Evolutionary conservation across 2,797 vertebrate species (phyloP).

Genomic region (Tadarida brasiliensis): DNA sequence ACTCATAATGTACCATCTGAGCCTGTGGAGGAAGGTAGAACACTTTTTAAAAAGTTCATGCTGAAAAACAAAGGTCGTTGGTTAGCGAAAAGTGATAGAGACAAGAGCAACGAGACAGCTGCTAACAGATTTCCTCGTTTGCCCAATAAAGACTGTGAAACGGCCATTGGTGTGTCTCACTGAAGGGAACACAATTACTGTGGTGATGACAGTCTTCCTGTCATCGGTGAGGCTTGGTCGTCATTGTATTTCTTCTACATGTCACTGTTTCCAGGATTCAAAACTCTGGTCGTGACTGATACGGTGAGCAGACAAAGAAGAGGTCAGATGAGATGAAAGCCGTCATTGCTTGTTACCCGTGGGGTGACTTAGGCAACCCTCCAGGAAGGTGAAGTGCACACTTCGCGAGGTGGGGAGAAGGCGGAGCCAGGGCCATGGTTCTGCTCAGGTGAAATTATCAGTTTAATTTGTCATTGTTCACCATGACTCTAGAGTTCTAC

Average conservation of each 20-base stretch:
- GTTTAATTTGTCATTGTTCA: neutral
- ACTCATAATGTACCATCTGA: neutral
- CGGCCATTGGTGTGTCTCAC: constrained; percentile 67
- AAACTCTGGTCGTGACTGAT: neutral
- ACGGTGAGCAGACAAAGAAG: constrained; percentile 29
- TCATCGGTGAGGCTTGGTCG: constrained; percentile 58
- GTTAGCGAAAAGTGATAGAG: neutral
- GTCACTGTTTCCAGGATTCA: neutral
- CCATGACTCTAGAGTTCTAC: neutral
- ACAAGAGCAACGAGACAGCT: constrained; percentile 20
- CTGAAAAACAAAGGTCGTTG: constrained; percentile 38
- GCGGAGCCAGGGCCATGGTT: neutral
- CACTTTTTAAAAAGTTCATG: neutral
- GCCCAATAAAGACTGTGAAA: constrained; percentile 50
- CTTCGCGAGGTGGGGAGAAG: neutral
- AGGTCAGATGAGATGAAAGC: neutral
- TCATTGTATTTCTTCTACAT: constrained; percentile 13
- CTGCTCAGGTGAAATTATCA: neutral
- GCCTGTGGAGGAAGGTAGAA: neutral
- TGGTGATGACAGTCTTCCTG: constrained; percentile 55
- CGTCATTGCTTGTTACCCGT: neutral
- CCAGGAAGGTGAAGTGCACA: neutral
- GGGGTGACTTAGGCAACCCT: neutral
- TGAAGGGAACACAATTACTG: constrained; percentile 67
- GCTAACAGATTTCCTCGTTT: constrained; percentile 52